Conservation (phyloP, 2,888 invertebrate species). For the Diarsia mendica region DNA sequence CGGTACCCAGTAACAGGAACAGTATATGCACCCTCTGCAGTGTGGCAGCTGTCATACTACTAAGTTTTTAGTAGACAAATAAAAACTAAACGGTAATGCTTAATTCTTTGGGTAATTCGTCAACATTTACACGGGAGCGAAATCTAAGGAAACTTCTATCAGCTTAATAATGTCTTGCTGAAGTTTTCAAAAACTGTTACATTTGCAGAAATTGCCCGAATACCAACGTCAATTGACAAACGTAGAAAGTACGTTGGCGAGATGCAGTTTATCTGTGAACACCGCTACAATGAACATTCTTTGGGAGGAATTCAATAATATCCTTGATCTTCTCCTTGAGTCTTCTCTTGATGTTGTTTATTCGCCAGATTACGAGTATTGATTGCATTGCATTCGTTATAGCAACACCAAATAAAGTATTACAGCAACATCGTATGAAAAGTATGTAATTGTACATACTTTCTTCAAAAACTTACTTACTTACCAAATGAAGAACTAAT, state of each 20-base stretch:
- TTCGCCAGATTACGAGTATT: not conserved
- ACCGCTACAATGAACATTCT: constrained; percentile 18
- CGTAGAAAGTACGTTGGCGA: not conserved
- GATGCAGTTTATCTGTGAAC: not conserved
- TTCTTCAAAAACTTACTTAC: too few relatives aligned
- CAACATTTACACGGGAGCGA: not conserved
- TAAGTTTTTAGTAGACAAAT: not conserved
- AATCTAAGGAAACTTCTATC: not conserved
- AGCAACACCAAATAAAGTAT: too few relatives aligned
- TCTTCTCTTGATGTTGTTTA: not conserved
- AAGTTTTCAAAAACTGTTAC: not conserved
- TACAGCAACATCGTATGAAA: too few relatives aligned
- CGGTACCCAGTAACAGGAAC: not conserved
- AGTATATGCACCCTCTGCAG: not conserved
- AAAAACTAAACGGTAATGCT: not conserved
- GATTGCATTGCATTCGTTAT: not conserved
- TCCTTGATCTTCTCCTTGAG: not conserved
- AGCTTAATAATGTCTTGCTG: too few relatives aligned
- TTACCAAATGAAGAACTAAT: too few relatives aligned
- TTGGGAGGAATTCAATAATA: constrained; percentile 32
- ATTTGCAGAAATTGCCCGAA: not conserved
- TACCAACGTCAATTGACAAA: not conserved
- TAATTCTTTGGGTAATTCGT: not conserved
- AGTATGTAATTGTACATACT: too few relatives aligned
- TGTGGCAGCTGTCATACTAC: not conserved